phyloP scores from a whole-genome alignment of 2,797 vertebrate genomes.

The Mico argentatus region DNA sequence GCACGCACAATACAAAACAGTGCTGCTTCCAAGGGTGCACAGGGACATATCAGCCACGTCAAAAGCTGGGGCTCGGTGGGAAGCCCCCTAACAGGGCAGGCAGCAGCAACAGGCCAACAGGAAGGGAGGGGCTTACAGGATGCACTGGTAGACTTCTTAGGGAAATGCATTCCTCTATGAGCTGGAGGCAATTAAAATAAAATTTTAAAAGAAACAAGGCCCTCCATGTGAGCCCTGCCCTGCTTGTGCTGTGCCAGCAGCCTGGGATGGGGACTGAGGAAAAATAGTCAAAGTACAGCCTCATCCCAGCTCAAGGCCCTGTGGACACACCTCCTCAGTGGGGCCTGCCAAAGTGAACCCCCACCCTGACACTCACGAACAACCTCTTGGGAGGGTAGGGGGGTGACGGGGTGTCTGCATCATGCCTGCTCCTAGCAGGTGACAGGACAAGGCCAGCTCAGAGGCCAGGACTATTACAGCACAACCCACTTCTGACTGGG shows the following conservation, averaged over 20 bases:
- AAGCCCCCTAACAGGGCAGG: not conserved
- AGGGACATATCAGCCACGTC: rapidly evolving
- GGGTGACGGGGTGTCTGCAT: not conserved
- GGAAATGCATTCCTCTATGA: not conserved
- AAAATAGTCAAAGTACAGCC: not conserved
- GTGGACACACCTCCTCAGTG: not conserved
- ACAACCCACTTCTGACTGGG: not conserved
- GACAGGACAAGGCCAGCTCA: not conserved
- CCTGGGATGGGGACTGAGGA: not conserved
- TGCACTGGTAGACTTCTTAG: no score
- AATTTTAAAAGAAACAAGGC: not conserved
- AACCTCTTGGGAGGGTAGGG: not conserved
- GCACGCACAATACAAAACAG: not conserved
- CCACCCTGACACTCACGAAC: not conserved
- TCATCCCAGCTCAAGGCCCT: not conserved
- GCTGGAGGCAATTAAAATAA: not conserved
- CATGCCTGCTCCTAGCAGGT: not conserved
- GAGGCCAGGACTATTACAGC: not conserved
- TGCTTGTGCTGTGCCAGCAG: not conserved
- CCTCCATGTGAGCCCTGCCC: not conserved
- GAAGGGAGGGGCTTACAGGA: not conserved
- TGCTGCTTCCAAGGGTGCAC: not conserved
- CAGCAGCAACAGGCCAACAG: not conserved
- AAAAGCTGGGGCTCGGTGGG: not conserved
- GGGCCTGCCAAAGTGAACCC: not conserved